Evolutionary conservation across 2,113 vertebrate species (phyloP), one percentile per base, ranked within the genome.

Genomic region (Tupaia tana): DNA sequence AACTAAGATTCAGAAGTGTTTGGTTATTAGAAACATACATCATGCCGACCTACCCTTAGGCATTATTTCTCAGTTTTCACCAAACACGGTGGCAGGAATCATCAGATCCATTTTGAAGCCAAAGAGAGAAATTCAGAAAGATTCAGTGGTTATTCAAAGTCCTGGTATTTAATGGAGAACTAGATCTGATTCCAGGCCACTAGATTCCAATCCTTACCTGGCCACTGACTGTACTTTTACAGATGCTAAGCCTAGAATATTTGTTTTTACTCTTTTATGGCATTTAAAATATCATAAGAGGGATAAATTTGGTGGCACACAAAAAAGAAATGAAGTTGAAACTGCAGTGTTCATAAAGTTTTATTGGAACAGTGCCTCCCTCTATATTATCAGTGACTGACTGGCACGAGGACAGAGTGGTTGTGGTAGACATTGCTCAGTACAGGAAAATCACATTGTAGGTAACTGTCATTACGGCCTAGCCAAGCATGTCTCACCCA

Each of bases 101-200:
- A 82, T 34, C 29, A 87, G 10, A 1, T 54, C 61, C 25, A 61
- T 73, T 93, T 94, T 86, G 79, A 91, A 95, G 59, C 83, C n/a
- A 86, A 69, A 11, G n/a, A 63, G 95, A 73, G 6, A 82, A 54
- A 59, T 13, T 67, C 13, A 89, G 52, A 90, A 86, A 90, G 12
- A 2, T 73, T 88, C 84, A 81, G 2, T 52, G 54, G 15, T 7
- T 69, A 64, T 64, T 67, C 70, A 86, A 70, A 94, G 31, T 56
- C 59, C 1, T 86, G 20, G 54, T 4, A 29, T 64, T 91, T 64
- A 78, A 61, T 61, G 77, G 0, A 69, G 14, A 77, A 7, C 19
- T 12, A 89, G 16, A 58, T 84, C 71, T 70, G 20, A 87, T 79
- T 58, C 31, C 2, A 84, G 31, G 31, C 16, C 56, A 91, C 14